Evolutionary conservation across 2,113 vertebrate species (phyloP), one percentile per base, ranked within the genome.

Genomic region (Tupaia chinensis): DNA sequence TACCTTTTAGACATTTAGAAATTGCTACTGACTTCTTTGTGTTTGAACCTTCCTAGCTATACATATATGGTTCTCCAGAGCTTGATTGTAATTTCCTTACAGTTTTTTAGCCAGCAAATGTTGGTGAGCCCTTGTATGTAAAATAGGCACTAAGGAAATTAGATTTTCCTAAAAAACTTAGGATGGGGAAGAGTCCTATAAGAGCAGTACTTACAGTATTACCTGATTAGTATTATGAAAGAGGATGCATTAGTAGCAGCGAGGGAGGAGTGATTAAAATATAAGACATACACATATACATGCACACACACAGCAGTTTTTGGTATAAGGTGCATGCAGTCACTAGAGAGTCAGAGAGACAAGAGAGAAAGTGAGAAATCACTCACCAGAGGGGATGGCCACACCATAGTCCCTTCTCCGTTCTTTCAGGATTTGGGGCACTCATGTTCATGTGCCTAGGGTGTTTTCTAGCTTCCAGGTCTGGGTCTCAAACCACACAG

Each of bases 121-220:
- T 11, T 89, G 0, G 20, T 93, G 82, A 91, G 44, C 11, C 19
- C 25, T 94, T n/a, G 72, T 90, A 70, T 80, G 9, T 92, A 29
- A 74, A 93, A 19, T 68, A 83, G n/a, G 15, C 44, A 80, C 4
- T 93, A 89, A 58, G 23, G 44, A 91, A 25, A 74, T n/a, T 68
- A 95, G 32, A 27, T 86, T 81, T 91, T 54, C 54, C 80, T 90
- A 61, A 94, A 70, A 89, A 91, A 65, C 25, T 74, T 84, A 91
- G 29, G 56, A 78, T 54, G 65, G 56, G 20, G 17, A 9, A 66
- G 19, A 92, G 22, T 87, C 69, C 54, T 85, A 53, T 88, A 87
- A 85, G 77, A 74, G 91, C 14, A 87, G 1, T 60, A 78, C 5
- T 93, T 89, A 77, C 12, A 66, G 2, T 89, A 70, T 87, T 84